Evolutionary conservation across 2,113 vertebrate species (phyloP).

Genomic region (Pipra filicauda): DNA sequence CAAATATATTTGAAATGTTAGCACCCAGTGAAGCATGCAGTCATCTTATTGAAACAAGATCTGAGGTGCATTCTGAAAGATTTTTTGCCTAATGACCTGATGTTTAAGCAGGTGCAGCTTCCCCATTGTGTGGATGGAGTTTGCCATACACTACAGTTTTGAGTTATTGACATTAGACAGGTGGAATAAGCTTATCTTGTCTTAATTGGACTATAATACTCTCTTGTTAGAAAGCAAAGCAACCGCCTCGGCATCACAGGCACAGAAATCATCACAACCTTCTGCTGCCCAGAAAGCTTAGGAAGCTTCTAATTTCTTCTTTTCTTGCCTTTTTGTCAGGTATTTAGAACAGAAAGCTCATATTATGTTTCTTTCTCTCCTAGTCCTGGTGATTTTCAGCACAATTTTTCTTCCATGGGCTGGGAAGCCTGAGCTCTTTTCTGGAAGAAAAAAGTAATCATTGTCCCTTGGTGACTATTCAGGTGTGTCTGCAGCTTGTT

Average conservation of each 20-base stretch:
- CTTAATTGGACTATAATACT: conserved; percentile 66
- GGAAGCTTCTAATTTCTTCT: background rate
- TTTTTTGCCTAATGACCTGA: background rate
- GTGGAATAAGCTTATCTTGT: conserved; percentile 48
- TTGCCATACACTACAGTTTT: conserved; percentile 20
- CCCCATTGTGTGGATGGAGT: background rate
- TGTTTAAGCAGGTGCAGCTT: conserved; percentile 32
- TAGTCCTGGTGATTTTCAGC: conserved; percentile 30
- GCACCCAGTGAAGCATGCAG: background rate
- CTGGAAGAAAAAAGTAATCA: background rate
- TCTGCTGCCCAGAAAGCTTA: conserved; percentile 21
- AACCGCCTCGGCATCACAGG: conserved; percentile 16
- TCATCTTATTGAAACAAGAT: background rate
- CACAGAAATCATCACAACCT: conserved; percentile 29
- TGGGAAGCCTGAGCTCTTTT: conserved; percentile 34
- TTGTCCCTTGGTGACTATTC: conserved; percentile 12
- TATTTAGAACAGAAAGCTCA: conserved; percentile 17
- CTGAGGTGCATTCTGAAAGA: background rate
- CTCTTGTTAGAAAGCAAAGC: conserved; percentile 57
- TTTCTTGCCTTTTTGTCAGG: conserved; percentile 12
- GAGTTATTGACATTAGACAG: conserved; percentile 33
- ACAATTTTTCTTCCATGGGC: background rate
- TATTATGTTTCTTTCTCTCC: conserved; percentile 20
- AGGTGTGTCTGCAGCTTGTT: background rate
- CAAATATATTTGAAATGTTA: conserved; percentile 35